Evolutionary conservation across 2,113 vertebrate genomes (phyloP).

Genomic region (Gambusia affinis): DNA sequence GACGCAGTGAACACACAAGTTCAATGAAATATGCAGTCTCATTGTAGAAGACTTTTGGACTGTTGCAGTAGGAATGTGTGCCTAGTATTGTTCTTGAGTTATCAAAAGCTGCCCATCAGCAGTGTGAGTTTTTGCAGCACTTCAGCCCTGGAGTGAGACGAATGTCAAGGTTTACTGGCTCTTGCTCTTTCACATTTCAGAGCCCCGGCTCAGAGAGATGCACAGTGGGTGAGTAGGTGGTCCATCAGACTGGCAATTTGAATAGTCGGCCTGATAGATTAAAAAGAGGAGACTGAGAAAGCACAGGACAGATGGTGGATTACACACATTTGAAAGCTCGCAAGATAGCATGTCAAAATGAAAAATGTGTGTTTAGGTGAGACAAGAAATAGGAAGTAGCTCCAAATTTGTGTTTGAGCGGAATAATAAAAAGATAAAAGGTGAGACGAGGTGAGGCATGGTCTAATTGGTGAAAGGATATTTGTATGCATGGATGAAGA

Average conservation of each 20-base stretch:
- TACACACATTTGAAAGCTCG: slow-evolving; percentile 28
- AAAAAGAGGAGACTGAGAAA: slow-evolving; percentile 18
- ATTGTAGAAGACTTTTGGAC: slow-evolving; percentile 19
- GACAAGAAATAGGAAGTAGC: slow-evolving; percentile 48
- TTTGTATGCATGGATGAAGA: slow-evolving; percentile 1
- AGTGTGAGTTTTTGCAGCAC: slow-evolving; percentile 26
- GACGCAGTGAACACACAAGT: slow-evolving; percentile 5
- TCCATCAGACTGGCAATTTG: slow-evolving; percentile 39
- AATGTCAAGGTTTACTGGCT: slow-evolving; percentile 52
- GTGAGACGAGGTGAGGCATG: slow-evolving; percentile 13
- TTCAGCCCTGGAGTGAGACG: slow-evolving; percentile 32
- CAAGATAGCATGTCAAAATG: slow-evolving; percentile 51
- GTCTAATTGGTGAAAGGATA: slow-evolving; percentile 7
- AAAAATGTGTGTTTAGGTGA: slow-evolving; percentile 58
- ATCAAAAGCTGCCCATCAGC: slow-evolving; percentile 39
- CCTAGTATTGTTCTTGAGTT: slow-evolving; percentile 24
- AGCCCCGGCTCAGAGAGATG: slow-evolving; percentile 37
- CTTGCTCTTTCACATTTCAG: slow-evolving; percentile 44
- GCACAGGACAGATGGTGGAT: slow-evolving; percentile 50
- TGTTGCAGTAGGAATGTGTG: slow-evolving; percentile 21
- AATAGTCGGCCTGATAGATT: slow-evolving; percentile 34
- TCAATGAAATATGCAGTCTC: slow-evolving; percentile 12
- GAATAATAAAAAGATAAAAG: slow-evolving; percentile 38
- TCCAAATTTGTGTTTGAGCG: slow-evolving; percentile 32
- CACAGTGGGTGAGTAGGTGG: slow-evolving; percentile 44